Evolutionary conservation across 2,888 invertebrate genomes (phyloP), one percentile per base, ranked within the genome.

Genomic region (Rosalia funebris): DNA sequence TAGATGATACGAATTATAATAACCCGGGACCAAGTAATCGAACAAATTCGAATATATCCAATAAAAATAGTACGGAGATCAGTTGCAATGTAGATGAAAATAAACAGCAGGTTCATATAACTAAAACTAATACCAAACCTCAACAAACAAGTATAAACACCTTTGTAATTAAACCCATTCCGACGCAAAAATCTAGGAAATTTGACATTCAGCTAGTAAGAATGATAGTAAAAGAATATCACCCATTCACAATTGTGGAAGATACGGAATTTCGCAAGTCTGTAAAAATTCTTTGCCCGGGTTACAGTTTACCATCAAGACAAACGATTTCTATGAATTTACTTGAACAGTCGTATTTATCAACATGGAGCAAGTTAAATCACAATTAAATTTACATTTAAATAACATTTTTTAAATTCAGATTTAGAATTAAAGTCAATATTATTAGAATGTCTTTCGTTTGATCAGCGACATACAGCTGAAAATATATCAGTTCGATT

Each of bases 361-460:
- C 50, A 32, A 60, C 53, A 53, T 48, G 41, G 62, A 63, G 52
- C 57, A 53, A 50, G 58, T 69, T 34, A 41, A 62, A 41, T 53
- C 53, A 25, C 32, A 62, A 45, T 57, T 71, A 48, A 56, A 5
- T n/a, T n/a, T n/a, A n/a, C n/a, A n/a, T n/a, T n/a, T n/a, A n/a
- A n/a, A n/a, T n/a, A n/a, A 32, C 71, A 76, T 69, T 75, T 64
- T 62, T 59, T 74, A 45, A 62, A 36, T 56, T 20, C 53, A 19
- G 25, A 60, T 20, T 52, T 54, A 41, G 50, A 63, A 53, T 48
- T 73, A 37, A 44, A 61, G 34, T 62, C 70, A 20, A 36, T 60
- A 17, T 54, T 72, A 12, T 57, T 74, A 42, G 68, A 66, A 17
- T 71, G 71, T 61, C 63, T 54, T 11, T 37, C 32, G n/a, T 64